Evolutionary conservation across 1,140 invertebrate genomes (phyloP), one percentile per base, ranked within the genome.

Genomic region (Platorchestia sp.): DNA sequence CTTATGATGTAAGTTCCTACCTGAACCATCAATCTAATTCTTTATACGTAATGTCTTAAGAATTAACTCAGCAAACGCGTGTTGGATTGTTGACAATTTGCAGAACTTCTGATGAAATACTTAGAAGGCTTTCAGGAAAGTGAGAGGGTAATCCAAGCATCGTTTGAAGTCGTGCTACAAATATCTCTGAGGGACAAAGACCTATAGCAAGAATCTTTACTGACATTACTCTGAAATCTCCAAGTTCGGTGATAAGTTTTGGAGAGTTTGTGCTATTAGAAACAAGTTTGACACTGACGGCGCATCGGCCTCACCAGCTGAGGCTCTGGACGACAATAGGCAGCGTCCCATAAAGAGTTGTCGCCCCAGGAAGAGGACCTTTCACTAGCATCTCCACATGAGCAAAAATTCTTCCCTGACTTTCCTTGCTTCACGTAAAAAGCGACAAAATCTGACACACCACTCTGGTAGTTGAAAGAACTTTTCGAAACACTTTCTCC

Each of bases 141-240:
- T 89, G n/a, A 22, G 87, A 41, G 42, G 87, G 87, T 89, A 89
- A 89, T 44, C 41, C 87, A 44, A 42, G 36, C 10, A 43, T 14
- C 87, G n/a, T 41, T 89, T 89, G 41, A 89, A 89, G 41, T 89
- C 87, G n/a, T 89, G 87, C 87, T 42, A 43, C 41, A 89, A 44
- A 89, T 89, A 89, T 89, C 87, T 89, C 43, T 44, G 87, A 42
- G 91, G 43, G 45, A 93, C 91, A 93, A 93, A 45, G 91, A 44
- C 43, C 7, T 93, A 22, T 40, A 93, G 36, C 40, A 40, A 45
- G 45, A 93, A 45, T 93, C 91, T 93, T 93, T 93, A 93, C 91
- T 47, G 91, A 93, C 91, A 93, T 93, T 93, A 93, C 91, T 93
- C 45, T 44, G 91, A 93, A 93, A 93, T 93, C 91, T 89, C 91